Evolutionary conservation across 2,888 invertebrate genomes (phyloP).

Genomic region (Eupelmus urozonus): DNA sequence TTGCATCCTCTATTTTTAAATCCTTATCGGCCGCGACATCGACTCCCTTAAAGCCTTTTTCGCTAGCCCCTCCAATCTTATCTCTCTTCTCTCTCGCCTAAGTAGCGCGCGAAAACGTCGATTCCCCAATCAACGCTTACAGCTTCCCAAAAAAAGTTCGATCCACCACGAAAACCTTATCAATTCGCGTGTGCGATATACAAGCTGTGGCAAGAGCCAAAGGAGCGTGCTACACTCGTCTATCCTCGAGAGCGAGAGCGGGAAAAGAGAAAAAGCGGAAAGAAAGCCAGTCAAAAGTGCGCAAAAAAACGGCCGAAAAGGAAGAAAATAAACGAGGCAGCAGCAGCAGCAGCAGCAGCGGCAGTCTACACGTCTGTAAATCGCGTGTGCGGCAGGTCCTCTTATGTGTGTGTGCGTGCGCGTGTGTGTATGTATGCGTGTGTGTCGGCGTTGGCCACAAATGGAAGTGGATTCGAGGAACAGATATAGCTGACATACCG

Average conservation of each 20-base stretch:
- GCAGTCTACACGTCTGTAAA: conserved; percentile 40
- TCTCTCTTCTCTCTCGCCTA: background rate
- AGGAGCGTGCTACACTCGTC: background rate
- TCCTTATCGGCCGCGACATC: conserved; percentile 9
- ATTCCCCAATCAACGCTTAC: conserved; percentile 37
- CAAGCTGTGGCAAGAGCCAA: conserved; percentile 13
- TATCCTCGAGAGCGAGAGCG: conserved; percentile 6
- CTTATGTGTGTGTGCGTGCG: background rate
- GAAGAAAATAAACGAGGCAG: background rate
- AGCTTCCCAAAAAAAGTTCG: conserved; percentile 1
- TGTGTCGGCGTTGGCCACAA: conserved; percentile 62
- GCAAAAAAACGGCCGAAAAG: background rate
- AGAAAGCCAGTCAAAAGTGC: background rate
- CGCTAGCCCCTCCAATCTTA: conserved; percentile 6
- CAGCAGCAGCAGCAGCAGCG: background rate
- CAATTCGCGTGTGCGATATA: conserved; percentile 13
- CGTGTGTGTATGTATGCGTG: background rate
- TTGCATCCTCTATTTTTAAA: background rate
- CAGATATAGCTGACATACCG: conserved; percentile 68
- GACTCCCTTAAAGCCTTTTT: background rate
- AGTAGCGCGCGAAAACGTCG: conserved; percentile 42
- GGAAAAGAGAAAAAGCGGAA: conserved; percentile 35
- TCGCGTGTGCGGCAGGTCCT: conserved; percentile 47
- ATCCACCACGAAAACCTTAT: conserved; percentile 17
- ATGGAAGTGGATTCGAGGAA: conserved; percentile 70